A percentile compares a stretch with the other conserved stretches of the same genome.
phyloP scores from a whole-genome alignment of 2,888 invertebrate species.

The Elaeidobius kamerunicus region DNA sequence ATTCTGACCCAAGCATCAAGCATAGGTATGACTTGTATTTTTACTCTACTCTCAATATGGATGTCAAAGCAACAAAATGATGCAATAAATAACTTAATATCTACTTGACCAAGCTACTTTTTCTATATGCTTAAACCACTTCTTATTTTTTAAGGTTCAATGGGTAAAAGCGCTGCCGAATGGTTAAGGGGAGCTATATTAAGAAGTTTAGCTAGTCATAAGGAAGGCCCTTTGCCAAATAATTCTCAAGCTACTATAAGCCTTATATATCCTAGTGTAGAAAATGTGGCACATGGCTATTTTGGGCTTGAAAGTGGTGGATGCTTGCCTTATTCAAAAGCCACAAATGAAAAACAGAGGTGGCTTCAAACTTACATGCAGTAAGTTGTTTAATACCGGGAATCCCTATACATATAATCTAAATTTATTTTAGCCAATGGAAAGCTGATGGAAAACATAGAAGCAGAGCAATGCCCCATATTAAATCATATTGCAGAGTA shows the following conservation, averaged over 20 bases:
- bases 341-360: slow-evolving; percentile 74
- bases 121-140: too few species aligned
- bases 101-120: too few species aligned
- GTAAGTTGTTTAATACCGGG: slow-evolving; percentile 52
- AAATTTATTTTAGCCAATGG: slow-evolving; percentile 70
- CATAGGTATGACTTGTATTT: slow-evolving; percentile 67
- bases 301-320: slow-evolving; percentile 84
- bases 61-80: too few species aligned
- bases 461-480: slow-evolving; percentile 90
- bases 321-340: slow-evolving; percentile 75
- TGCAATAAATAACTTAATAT: too few species aligned
- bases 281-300: slow-evolving; percentile 82
- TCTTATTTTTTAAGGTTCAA: slow-evolving; percentile 22
- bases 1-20: slow-evolving; percentile 88
- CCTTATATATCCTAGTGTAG: slow-evolving; percentile 69
- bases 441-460: slow-evolving; percentile 65
- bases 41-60: too few species aligned
- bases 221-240: slow-evolving; percentile 53
- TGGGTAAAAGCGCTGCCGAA: slow-evolving; percentile 64
- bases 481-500: slow-evolving; percentile 83
- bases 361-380: slow-evolving; percentile 77
- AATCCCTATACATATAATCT: not conserved
- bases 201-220: slow-evolving; percentile 57
- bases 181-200: slow-evolving; percentile 81
- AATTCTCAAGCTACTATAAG: slow-evolving; percentile 57